Evolutionary conservation across 2,113 vertebrate species (phyloP).

Genomic region (Oreochromis niloticus): DNA sequence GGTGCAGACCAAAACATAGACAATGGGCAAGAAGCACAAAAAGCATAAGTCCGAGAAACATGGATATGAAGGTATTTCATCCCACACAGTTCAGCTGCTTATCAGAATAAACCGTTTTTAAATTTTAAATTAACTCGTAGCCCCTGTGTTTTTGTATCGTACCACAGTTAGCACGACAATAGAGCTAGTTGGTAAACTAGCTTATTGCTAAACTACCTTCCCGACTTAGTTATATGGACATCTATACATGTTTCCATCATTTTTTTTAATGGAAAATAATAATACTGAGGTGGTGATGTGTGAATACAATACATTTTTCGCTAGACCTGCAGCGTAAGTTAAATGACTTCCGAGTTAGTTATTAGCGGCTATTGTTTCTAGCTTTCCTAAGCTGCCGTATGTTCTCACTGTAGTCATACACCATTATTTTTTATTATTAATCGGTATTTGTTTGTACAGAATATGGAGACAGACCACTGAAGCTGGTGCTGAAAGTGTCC

Average conservation of each 20-base stretch:
- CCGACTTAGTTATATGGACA: neutral
- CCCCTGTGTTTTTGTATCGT: neutral
- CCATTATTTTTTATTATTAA: neutral
- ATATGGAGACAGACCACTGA: slow-evolving; percentile 84
- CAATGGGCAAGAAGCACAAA: slow-evolving; percentile 96
- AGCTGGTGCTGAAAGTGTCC: slow-evolving; percentile 94
- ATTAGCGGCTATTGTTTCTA: neutral
- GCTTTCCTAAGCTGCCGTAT: neutral
- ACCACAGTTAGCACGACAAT: neutral
- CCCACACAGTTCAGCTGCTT: accelerated
- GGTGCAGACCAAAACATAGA: slow-evolving; percentile 42
- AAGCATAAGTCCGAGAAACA: slow-evolving; percentile 92
- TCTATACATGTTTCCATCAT: neutral
- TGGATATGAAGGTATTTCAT: slow-evolving; percentile 79
- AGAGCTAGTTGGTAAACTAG: neutral
- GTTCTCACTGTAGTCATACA: neutral
- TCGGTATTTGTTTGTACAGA: slow-evolving; percentile 16
- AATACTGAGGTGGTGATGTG: neutral
- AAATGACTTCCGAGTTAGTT: neutral
- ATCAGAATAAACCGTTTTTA: neutral
- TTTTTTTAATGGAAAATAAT: neutral
- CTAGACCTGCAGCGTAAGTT: neutral
- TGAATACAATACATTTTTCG: accelerated
- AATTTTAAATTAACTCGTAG: neutral
- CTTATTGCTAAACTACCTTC: neutral